phyloP scores from a whole-genome alignment of 1,140 invertebrate genomes.

The Temnothorax curvispinosus region DNA sequence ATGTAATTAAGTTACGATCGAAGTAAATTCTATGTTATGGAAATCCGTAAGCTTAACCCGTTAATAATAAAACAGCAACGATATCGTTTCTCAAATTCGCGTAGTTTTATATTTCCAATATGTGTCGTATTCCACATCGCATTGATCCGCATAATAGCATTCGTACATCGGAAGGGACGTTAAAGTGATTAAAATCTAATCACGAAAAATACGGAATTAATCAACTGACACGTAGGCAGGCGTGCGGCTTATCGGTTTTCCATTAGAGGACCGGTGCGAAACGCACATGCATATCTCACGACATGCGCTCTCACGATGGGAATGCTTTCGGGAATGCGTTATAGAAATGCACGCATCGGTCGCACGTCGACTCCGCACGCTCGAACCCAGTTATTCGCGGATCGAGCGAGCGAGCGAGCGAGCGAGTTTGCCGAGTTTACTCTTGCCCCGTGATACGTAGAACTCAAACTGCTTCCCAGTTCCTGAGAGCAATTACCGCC shows the following conservation, averaged over 20 bases:
- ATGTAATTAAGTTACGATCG: neutral
- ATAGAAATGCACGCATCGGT: slow-evolving; percentile 49
- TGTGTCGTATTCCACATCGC: neutral
- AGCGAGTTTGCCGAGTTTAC: slow-evolving; percentile 64
- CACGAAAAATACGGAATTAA: slow-evolving; percentile 7
- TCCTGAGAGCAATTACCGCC: slow-evolving; percentile 72
- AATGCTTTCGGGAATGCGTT: slow-evolving; percentile 49
- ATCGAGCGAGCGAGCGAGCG: slow-evolving; percentile 1
- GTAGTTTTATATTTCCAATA: neutral
- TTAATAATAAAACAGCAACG: neutral
- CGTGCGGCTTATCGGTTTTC: slow-evolving; percentile 34
- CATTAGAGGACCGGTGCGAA: slow-evolving; percentile 19
- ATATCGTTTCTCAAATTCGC: neutral
- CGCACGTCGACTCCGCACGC: neutral
- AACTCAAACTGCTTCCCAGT: slow-evolving; percentile 71
- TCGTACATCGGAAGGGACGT: neutral
- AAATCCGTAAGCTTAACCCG: neutral
- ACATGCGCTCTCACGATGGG: neutral
- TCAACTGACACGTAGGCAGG: neutral
- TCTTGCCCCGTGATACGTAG: slow-evolving; percentile 52
- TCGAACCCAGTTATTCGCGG: neutral
- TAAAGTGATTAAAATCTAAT: slow-evolving; percentile 9
- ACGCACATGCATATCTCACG: neutral
- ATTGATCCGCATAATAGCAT: neutral
- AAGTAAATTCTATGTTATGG: neutral